phyloP scores from a whole-genome alignment of 2,113 vertebrate genomes.

The Triplophysa dalaica region DNA sequence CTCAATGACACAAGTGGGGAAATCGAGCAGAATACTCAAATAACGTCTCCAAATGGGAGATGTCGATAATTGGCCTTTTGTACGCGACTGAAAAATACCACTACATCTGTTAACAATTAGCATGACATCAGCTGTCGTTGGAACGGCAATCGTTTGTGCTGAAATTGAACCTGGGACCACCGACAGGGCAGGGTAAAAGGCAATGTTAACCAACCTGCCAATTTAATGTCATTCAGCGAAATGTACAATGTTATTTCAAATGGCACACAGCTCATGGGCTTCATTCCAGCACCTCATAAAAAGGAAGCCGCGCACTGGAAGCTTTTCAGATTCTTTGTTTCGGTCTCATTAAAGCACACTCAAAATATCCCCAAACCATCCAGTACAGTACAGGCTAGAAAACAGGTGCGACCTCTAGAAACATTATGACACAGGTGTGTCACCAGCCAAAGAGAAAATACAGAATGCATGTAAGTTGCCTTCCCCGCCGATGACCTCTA shows the following conservation, averaged over 20 bases:
- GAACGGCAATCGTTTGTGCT: constrained; percentile 35
- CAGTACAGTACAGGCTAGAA: not conserved
- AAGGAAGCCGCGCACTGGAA: constrained; percentile 24
- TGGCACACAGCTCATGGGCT: constrained; percentile 10
- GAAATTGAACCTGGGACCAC: constrained; percentile 48
- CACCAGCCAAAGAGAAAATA: not conserved
- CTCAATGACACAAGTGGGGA: constrained; percentile 48
- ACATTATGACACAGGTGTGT: constrained; percentile 27
- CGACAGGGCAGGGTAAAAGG: constrained; percentile 34
- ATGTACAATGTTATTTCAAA: constrained; percentile 4
- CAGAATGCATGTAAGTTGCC: constrained; percentile 19
- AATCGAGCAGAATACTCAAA: constrained; percentile 41
- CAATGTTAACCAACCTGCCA: constrained; percentile 24
- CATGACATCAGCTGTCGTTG: constrained; percentile 54
- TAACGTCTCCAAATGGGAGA: constrained; percentile 24
- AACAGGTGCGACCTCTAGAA: constrained; percentile 31
- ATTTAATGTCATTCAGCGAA: constrained; percentile 24
- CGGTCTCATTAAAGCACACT: constrained; percentile 46
- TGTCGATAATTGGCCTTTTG: constrained; percentile 46
- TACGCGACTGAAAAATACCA: constrained; percentile 23
- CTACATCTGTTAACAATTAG: constrained; percentile 57
- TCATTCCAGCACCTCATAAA: constrained; percentile 21
- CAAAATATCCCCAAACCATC: constrained; percentile 12
- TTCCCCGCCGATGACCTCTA: constrained; percentile 46
- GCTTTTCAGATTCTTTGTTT: constrained; percentile 36